Base-by-base conservation (phyloP, 2,888 invertebrate genomes). In the Metopia argyrocephala region DNA sequence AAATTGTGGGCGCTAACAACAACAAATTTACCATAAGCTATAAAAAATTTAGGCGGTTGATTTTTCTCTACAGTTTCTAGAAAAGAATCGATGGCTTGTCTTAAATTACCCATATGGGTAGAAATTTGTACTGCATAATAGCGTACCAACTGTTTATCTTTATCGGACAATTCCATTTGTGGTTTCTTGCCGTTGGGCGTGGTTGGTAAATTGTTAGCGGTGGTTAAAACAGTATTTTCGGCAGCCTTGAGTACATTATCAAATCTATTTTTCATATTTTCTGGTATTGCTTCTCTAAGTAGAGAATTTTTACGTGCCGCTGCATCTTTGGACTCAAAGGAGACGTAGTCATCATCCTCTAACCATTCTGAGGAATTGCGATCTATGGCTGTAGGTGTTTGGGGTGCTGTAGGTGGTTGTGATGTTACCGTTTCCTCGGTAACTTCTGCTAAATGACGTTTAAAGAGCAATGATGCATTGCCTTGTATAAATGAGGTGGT, bases 11-110 rank as follows among this genome's bases (percentile, higher is more conserved):
- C 98, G 89, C 96, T 96, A 62, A 98, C 92, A 45, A 98, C 96
- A 9, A 98, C 97, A 90, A 97, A 97, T 90, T 98, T 98, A 68
- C 97, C 96, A 89, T 97, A 96, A 15, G 97, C 96, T 66, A 98
- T 94, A 90, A 98, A 98, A 82, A 94, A 95, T 90, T 96, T 96
- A 0, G 98, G 98, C 48, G 97, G 97, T 89, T 97, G 96, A 87
- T 97, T 97, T 90, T 95, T 95, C 87, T 97, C 97, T 50, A 98
- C 96, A 5, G 97, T 96, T 85, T 95, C 93, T 59, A 98, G 92
- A 91, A 98, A 98, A 0, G 96, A 96, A 87, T 97, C 97, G 74
- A 98, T 97, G 18, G 97, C 96, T 84, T 96, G 95, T 82, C 96
- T 94, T 59, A 98, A 92, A 89, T 96, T 94, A 23, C 94, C 94